Percentiles rank a stretch among this genome's conserved stretches.
These are phyloP conservation scores for Ataeniobius toweri DNA, from an alignment of 2,797 vertebrate genomes.

Conservation along the genomic window DNA sequence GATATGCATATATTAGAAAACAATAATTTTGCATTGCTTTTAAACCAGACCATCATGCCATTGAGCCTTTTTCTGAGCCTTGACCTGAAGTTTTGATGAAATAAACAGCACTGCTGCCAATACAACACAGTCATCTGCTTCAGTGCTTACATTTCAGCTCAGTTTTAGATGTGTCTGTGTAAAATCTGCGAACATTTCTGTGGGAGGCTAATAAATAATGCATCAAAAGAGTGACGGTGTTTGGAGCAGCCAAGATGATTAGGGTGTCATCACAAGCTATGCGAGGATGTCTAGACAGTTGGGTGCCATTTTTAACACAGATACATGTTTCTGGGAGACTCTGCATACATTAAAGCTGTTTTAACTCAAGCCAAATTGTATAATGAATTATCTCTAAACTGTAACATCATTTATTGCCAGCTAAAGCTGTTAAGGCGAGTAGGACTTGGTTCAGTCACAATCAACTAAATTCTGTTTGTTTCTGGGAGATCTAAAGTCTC, in stretches of 20 bases:
- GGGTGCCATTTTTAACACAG: conserved; percentile 31
- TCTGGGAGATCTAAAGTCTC: conserved; percentile 51
- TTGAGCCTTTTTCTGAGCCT: conserved; percentile 6
- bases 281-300: conserved; percentile 42
- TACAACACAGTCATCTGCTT: conserved; percentile 5
- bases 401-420: not conserved
- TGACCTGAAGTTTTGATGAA: not conserved
- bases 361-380: not conserved
- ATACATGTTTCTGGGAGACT: conserved; percentile 5
- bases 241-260: conserved; percentile 21
- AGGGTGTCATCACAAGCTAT: conserved; percentile 30
- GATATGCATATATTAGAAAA: conserved; percentile 3
- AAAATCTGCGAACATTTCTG: conserved; percentile 35
- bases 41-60: not conserved
- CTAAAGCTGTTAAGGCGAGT: conserved; percentile 18
- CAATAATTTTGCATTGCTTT: not conserved
- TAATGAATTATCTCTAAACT: conserved; percentile 24
- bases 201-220: conserved; percentile 54
- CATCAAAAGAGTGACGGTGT: conserved; percentile 43
- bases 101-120: conserved; percentile 7
- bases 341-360: conserved; percentile 8
- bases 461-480: conserved; percentile 66
- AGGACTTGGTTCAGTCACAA: conserved; percentile 60
- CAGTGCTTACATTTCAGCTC: conserved; percentile 9
- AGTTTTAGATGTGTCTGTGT: conserved; percentile 30